These are phyloP conservation scores for Muschampia plurimacula DNA, from an alignment of 2,888 invertebrate species.

Conservation along the genomic window DNA sequence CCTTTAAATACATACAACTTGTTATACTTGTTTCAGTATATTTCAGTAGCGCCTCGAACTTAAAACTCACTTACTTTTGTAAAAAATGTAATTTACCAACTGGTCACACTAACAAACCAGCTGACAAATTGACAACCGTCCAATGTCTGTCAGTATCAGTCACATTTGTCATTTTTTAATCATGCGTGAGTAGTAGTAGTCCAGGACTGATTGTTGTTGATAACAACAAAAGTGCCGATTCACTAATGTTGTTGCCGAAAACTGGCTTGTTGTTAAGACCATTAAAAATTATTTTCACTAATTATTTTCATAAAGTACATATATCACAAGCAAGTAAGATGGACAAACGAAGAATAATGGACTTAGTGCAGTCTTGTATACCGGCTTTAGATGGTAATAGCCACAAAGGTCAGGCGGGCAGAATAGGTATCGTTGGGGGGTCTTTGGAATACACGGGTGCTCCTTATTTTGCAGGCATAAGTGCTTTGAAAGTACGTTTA, in stretches of 20 bases:
- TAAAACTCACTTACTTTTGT: too few species aligned
- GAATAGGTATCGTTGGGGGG: conserved; percentile 97
- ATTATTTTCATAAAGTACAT: not conserved
- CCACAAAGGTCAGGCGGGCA: conserved; percentile 96
- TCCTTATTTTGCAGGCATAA: conserved; percentile 97
- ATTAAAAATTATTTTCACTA: not conserved
- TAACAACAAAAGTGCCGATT: conserved; percentile 11
- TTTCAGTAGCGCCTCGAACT: too few species aligned
- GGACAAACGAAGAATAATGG: conserved; percentile 55
- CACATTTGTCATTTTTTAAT: too few species aligned
- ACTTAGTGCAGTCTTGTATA: conserved; percentile 72
- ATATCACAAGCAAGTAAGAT: conserved; percentile 44
- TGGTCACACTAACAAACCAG: not conserved
- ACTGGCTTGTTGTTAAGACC: not conserved
- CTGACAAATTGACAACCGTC: not conserved
- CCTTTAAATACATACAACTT: too few species aligned
- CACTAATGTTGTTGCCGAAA: conserved; percentile 21
- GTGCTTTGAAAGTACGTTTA: conserved; percentile 89
- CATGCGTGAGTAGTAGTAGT: too few species aligned
- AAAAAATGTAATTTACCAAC: conserved; percentile 4
- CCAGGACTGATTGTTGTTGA: not conserved
- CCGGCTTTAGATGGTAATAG: conserved; percentile 87
- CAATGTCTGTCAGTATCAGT: too few species aligned
- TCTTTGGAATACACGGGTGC: conserved; percentile 98
- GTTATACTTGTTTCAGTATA: too few species aligned